phyloP scores from a whole-genome alignment of 2,113 vertebrate species.

The Tympanuchus pallidicinctus region DNA sequence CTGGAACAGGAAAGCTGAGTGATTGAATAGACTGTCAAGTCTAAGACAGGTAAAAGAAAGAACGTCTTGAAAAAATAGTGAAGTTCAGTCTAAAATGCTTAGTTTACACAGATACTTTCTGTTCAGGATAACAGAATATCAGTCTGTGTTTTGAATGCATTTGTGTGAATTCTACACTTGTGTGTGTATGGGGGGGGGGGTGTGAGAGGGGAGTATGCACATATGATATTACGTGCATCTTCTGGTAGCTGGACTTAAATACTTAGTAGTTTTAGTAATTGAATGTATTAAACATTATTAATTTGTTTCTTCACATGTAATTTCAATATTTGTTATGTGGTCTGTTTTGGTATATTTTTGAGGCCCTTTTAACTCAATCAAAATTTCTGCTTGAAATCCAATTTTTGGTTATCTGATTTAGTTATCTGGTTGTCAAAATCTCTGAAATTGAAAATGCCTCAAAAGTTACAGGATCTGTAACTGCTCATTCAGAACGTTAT shows the following conservation, averaged over 20 bases:
- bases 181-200: not conserved
- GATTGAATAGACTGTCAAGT: not conserved
- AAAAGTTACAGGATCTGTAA: not conserved
- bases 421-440: not conserved
- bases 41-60: accelerated
- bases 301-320: accelerated
- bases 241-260: not conserved
- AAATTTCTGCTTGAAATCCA: not conserved
- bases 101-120: not conserved
- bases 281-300: not conserved
- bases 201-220: not conserved
- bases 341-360: not conserved
- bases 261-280: not conserved
- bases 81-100: accelerated
- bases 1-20: not conserved
- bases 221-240: not conserved
- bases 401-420: not conserved
- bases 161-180: not conserved
- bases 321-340: not conserved
- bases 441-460: not conserved
- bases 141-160: not conserved
- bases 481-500: not conserved
- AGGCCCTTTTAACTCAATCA: not conserved
- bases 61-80: not conserved
- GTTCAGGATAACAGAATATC: not conserved